Evolutionary conservation across 2,888 invertebrate species (phyloP).

Genomic region (Drosophila parthenogenetica): DNA sequence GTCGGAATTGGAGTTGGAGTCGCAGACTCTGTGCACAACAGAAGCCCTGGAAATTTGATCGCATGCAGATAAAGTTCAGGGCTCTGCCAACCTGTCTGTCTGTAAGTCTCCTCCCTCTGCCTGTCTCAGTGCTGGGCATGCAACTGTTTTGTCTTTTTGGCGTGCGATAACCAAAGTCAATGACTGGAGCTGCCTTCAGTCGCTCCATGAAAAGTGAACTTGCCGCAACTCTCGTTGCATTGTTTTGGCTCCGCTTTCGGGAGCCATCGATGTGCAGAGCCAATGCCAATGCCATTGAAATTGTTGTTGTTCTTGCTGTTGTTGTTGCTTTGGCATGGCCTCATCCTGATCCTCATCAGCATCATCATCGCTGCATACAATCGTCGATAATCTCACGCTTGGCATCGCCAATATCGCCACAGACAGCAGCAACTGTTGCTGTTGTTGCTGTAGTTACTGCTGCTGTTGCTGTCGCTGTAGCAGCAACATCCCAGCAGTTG

Average conservation of each 20-base stretch:
- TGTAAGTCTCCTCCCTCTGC: neutral
- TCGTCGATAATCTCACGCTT: slow-evolving; percentile 80
- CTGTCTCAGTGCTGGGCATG: slow-evolving; percentile 59
- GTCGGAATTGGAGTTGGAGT: neutral
- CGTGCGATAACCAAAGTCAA: slow-evolving; percentile 79
- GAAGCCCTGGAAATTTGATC: slow-evolving; percentile 79
- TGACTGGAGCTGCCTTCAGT: slow-evolving; percentile 65
- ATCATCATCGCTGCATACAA: slow-evolving; percentile 81
- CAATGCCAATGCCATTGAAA: slow-evolving; percentile 18
- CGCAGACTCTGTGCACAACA: slow-evolving; percentile 50
- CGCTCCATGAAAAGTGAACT: slow-evolving; percentile 78
- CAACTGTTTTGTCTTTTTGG: slow-evolving; percentile 81
- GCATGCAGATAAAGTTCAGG: slow-evolving; percentile 75
- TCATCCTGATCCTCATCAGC: slow-evolving; percentile 75
- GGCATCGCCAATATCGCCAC: slow-evolving; percentile 76
- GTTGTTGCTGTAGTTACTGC: slow-evolving; percentile 37
- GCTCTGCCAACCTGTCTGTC: slow-evolving; percentile 51
- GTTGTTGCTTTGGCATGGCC: slow-evolving; percentile 21
- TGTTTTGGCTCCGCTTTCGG: slow-evolving; percentile 60
- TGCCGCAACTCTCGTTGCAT: slow-evolving; percentile 58
- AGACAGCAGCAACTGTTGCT: slow-evolving; percentile 51
- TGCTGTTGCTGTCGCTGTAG: slow-evolving; percentile 17
- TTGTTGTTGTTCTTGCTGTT: slow-evolving; percentile 17
- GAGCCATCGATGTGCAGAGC: slow-evolving; percentile 58
- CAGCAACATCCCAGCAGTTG: slow-evolving; percentile 36